phyloP scores from a whole-genome alignment of 2,797 vertebrate genomes.

The Galago senegalensis region DNA sequence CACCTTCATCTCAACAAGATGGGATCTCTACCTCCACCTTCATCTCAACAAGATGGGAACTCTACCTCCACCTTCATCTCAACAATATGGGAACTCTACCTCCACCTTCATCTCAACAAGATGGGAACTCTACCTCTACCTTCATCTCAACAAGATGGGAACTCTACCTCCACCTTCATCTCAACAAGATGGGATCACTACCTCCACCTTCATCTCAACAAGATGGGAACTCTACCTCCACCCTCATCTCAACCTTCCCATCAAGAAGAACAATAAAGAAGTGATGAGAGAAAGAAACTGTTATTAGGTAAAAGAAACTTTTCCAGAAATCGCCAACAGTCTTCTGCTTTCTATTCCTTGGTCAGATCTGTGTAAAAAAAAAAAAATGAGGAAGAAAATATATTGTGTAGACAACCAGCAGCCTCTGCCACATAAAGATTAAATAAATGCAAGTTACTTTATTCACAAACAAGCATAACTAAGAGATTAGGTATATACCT shows the following conservation, averaged over 20 bases:
- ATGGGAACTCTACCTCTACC: too few species aligned
- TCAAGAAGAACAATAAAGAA: neutral
- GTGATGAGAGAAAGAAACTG: neutral
- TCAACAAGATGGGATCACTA: too few species aligned
- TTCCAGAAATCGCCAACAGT: neutral
- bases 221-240: too few species aligned
- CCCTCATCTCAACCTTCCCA: neutral
- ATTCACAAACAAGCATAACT: slow-evolving; percentile 11
- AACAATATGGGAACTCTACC: too few species aligned
- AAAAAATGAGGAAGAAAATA: neutral
- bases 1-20: too few species aligned
- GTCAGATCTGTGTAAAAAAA: neutral
- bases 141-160: too few species aligned
- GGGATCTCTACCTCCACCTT: too few species aligned
- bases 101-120: too few species aligned
- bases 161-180: too few species aligned
- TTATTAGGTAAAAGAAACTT: neutral
- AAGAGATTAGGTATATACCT: neutral
- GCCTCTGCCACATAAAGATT: neutral
- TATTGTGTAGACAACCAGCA: neutral
- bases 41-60: too few species aligned
- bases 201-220: too few species aligned
- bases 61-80: too few species aligned
- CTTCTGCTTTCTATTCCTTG: neutral
- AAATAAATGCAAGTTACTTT: neutral